Percentiles rank a stretch among this genome's conserved stretches.
Evolutionary conservation across 2,797 vertebrate genomes (phyloP).

Genomic region (Monodelphis domestica): DNA sequence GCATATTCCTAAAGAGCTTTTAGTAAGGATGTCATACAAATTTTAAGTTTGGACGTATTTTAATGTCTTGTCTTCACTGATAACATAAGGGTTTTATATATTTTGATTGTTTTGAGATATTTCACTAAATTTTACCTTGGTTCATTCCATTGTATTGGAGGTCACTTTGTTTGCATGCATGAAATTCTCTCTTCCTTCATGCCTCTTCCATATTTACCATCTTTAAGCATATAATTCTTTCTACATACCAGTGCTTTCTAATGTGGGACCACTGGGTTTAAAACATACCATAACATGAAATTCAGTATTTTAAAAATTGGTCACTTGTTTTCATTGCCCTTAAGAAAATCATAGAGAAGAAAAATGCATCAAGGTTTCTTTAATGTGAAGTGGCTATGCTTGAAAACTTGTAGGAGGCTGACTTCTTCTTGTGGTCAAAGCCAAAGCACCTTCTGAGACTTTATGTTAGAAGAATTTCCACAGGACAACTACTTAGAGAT

Average conservation of each 20-base stretch:
- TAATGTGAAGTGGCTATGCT: slow-evolving; percentile 11
- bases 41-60: slow-evolving; percentile 24
- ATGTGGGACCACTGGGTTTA: not conserved
- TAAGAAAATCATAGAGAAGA: slow-evolving; percentile 22
- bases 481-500: not conserved
- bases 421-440: not conserved
- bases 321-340: slow-evolving; percentile 16
- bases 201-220: no score
- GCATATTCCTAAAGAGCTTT: slow-evolving; percentile 45
- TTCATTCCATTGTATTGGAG: slow-evolving; percentile 36
- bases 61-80: slow-evolving; percentile 40
- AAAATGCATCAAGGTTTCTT: slow-evolving; percentile 25
- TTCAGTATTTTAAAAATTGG: slow-evolving; percentile 37
- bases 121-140: slow-evolving; percentile 25
- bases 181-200: no score
- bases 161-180: no score
- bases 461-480: not conserved
- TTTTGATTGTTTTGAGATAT: slow-evolving; percentile 44
- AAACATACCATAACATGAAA: not conserved
- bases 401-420: not conserved
- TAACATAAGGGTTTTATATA: slow-evolving; percentile 33
- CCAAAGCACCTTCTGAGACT: not conserved
- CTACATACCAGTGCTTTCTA: no score
- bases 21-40: not conserved
- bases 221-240: not conserved